Evolutionary conservation across 2,797 vertebrate genomes (phyloP).

Genomic region (Tenualosa thibaudeaui): DNA sequence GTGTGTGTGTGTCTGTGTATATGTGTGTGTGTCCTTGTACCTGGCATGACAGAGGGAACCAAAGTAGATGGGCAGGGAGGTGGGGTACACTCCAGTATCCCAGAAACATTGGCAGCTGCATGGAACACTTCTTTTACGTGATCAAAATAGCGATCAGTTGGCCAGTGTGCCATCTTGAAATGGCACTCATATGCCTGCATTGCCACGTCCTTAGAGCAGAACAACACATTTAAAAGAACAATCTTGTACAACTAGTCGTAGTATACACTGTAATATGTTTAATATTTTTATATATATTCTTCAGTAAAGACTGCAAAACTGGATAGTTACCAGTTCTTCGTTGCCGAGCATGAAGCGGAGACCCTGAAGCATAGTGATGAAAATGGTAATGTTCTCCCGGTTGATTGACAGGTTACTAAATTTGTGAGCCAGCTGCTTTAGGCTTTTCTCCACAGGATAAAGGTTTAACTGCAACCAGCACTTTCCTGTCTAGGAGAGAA

Average conservation of each 20-base stretch:
- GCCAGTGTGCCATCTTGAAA: conserved; percentile 66
- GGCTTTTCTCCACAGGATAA: conserved; percentile 77
- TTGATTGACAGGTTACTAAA: conserved; percentile 77
- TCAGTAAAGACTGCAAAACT: too few species aligned
- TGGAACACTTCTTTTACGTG: conserved; percentile 71
- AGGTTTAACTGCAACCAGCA: conserved; percentile 80
- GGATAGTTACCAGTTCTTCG: conserved; percentile 69
- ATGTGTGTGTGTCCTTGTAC: conserved; percentile 47
- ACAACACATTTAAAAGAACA: conserved; percentile 40
- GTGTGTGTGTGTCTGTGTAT: neutral
- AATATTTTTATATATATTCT: neutral
- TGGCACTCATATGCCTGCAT: conserved; percentile 80
- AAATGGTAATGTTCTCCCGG: conserved; percentile 73
- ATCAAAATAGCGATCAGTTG: conserved; percentile 73
- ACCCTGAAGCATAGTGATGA: conserved; percentile 77
- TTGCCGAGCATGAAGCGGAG: conserved; percentile 75
- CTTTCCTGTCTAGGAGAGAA: conserved; percentile 63
- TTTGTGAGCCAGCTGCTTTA: conserved; percentile 69
- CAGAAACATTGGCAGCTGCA: conserved; percentile 59
- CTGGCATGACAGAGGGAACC: conserved; percentile 58
- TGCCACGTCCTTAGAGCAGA: conserved; percentile 65
- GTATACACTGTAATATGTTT: neutral
- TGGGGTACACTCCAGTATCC: conserved; percentile 68
- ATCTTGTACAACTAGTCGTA: neutral
- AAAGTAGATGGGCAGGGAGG: conserved; percentile 65